Conservation (phyloP, 2,888 invertebrate species). For the Galeruca laticollis region DNA sequence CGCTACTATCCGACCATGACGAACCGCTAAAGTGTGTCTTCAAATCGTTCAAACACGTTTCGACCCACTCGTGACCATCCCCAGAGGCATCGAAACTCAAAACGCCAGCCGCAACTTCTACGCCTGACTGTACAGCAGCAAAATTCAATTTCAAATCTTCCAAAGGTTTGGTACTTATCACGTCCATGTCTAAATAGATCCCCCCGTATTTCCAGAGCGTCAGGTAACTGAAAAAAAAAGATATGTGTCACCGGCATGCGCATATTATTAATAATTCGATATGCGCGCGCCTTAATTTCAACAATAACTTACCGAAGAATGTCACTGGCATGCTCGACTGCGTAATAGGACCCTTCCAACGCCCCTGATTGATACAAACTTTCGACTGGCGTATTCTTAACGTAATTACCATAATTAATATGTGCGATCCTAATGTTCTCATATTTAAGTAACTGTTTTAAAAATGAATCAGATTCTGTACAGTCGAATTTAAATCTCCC, state of each 20-base stretch:
- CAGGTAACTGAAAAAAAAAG: constrained; percentile 67
- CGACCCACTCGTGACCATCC: constrained; percentile 71
- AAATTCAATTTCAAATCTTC: constrained; percentile 71
- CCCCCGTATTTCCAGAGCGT: constrained; percentile 83
- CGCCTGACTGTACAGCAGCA: constrained; percentile 72
- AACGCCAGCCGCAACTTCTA: constrained; percentile 75
- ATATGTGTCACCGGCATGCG: no score
- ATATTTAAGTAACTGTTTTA: constrained; percentile 65
- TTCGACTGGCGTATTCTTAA: constrained; percentile 71
- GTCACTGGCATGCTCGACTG: constrained; percentile 74
- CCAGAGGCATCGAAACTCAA: constrained; percentile 72
- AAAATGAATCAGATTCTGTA: constrained; percentile 58
- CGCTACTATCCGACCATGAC: constrained; percentile 74
- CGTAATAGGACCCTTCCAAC: constrained; percentile 70
- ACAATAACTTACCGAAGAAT: constrained; percentile 65
- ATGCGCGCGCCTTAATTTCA: no score
- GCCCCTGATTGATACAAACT: constrained; percentile 68
- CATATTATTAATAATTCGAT: no score
- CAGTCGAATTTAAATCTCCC: constrained; percentile 55
- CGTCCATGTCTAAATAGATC: constrained; percentile 81
- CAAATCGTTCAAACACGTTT: constrained; percentile 70
- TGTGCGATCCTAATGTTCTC: constrained; percentile 69
- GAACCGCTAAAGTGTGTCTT: constrained; percentile 69
- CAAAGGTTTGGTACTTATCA: constrained; percentile 75
- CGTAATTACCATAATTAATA: constrained; percentile 69